These are phyloP conservation scores for Acanthacorydalis orientalis DNA, from an alignment of 2,888 invertebrate species.

Conservation along the genomic window DNA sequence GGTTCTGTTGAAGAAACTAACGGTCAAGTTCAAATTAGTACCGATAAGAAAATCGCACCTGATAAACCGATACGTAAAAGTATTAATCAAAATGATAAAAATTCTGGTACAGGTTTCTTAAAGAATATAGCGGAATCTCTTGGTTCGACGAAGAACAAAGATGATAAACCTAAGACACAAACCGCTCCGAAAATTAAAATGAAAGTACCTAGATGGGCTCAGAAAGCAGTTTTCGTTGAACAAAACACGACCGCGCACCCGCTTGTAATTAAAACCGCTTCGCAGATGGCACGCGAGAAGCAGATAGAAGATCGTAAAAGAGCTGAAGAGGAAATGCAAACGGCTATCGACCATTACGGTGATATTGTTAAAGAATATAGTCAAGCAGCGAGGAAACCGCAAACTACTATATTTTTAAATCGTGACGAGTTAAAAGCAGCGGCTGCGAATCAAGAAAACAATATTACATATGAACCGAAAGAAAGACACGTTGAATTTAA, in stretches of 20 bases:
- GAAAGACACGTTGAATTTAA: not conserved
- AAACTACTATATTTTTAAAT: constrained; percentile 37
- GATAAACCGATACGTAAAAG: constrained; percentile 11
- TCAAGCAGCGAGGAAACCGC: constrained; percentile 27
- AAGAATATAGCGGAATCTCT: constrained; percentile 3
- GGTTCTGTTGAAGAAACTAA: constrained; percentile 11
- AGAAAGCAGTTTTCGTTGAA: not conserved
- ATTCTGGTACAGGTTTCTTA: not conserved
- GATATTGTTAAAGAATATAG: constrained; percentile 61
- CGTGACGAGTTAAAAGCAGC: constrained; percentile 44
- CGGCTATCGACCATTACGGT: constrained; percentile 63
- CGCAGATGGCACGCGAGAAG: constrained; percentile 6
- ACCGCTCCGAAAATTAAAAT: not conserved
- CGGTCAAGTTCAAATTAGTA: constrained; percentile 6
- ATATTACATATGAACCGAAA: constrained; percentile 10
- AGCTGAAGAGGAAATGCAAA: constrained; percentile 45
- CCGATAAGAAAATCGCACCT: constrained; percentile 10
- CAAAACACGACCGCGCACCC: not conserved
- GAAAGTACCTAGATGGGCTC: not conserved
- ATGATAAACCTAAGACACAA: not conserved
- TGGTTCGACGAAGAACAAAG: not conserved
- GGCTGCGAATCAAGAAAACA: constrained; percentile 26
- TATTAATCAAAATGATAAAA: not conserved
- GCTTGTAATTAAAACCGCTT: not conserved
- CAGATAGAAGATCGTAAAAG: constrained; percentile 13